phyloP scores from a whole-genome alignment of 1,140 invertebrate genomes.

The Papilio helenus region DNA sequence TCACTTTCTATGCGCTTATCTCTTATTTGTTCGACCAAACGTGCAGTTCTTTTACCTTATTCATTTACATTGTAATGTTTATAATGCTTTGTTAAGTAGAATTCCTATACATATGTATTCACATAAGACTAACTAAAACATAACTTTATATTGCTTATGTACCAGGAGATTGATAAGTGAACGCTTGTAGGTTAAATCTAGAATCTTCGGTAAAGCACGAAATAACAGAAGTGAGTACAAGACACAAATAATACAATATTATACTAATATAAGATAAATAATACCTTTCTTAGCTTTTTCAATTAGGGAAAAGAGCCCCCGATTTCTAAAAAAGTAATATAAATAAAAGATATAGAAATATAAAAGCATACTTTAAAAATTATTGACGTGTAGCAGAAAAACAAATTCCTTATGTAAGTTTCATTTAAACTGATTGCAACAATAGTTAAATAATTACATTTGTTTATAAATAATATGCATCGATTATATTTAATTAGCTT shows the following conservation, averaged over 20 bases:
- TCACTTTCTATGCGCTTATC: conserved; percentile 73
- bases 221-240: too few species aligned
- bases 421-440: too few species aligned
- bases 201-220: too few species aligned
- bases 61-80: conserved; percentile 28
- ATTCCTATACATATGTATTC: background rate
- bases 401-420: too few species aligned
- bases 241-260: too few species aligned
- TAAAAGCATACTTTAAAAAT: too few species aligned
- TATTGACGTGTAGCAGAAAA: too few species aligned
- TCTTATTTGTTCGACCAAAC: conserved; percentile 65
- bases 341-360: too few species aligned
- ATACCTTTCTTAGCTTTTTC: background rate
- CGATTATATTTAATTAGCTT: background rate
- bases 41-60: conserved; percentile 72
- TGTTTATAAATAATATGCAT: conserved; percentile 6
- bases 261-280: too few species aligned
- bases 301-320: background rate
- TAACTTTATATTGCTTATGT: background rate
- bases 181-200: too few species aligned
- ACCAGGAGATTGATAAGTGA: background rate
- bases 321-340: background rate
- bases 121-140: background rate
- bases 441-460: conserved; percentile 3
- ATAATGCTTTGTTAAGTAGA: conserved; percentile 19